Base-by-base conservation (phyloP, 2,888 invertebrate genomes). In the Polyommatus iphigenia region DNA sequence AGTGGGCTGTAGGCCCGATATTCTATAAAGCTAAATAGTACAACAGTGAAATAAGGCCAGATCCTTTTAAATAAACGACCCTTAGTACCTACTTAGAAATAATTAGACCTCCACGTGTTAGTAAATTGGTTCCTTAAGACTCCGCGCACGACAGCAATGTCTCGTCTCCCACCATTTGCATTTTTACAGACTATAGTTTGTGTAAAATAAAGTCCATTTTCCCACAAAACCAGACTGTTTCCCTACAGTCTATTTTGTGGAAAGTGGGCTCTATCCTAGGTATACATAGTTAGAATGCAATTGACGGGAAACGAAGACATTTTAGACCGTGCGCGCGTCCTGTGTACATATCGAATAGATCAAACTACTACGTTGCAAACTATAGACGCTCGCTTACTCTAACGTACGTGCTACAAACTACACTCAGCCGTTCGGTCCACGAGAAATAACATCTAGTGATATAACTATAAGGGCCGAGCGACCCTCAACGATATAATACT, bases 91-190 rank as follows among this genome's bases (percentile, higher is more conserved):
- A 84, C 84, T 87, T 87, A 88, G 59, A 85, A 84, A 85, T 89
- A 89, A 87, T 87, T 89, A 88, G 85, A 90, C 84, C 85, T 88
- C 85, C 79, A n/a, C 71, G 77, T 87, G 77, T 78, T 91, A 92
- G 80, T 85, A 89, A 86, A 91, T 92, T 92, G 93, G 93, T 91
- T 92, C 92, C 86, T 83, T 88, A 85, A 83, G 54, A 54, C 54
- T 15, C 54, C 54, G 18, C 54, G 18, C 18, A 54, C 54, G 15
- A 15, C 18, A 18, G 3, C 4, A 54, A 18, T 54, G 18, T 54
- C 54, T 18, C 54, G 18, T 54, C 5, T 5, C 50, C 7, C 50
- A 50, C 18, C 54, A 54, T 54, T 54, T 54, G 3, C 15, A 54
- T 5, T 36, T 36, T 36, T 54, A 18, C 54, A 18, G 4, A 54